Base-by-base conservation (phyloP, 2,797 vertebrate species). In the Sebastes umbrosus region DNA sequence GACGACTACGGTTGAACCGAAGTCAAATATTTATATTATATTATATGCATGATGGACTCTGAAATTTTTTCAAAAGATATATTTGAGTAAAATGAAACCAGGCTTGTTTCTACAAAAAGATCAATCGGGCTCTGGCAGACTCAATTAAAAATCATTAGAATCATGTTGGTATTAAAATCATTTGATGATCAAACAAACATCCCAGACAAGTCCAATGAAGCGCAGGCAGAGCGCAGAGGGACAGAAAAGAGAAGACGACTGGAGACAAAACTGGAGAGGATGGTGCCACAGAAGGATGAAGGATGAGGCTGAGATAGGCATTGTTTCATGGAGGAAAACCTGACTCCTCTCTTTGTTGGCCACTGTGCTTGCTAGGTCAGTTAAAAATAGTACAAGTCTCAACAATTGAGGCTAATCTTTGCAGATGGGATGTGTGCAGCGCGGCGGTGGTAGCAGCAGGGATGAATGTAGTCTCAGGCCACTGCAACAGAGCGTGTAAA, bases 361-460 rank as follows among this genome's bases (percentile, higher is more conserved):
- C 84, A 76, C 80, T 75, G 77, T 76, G 86, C 81, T 90, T 87
- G 92, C 86, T 94, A 79, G 95, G 94, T 94, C 94, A 92, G 92
- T 90, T 94, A 95, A 90, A 94, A 93, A 94, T 94, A 94, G 94
- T 86, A 72, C 82, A 75, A 85, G 86, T 84, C 87, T 89, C 75
- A 20, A 87, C 84, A 86, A 92, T 79, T 93, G 91, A 94, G 88
- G 93, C 91, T 94, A 91, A 94, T 94, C 88, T 90, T 87, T 92
- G 89, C 89, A 92, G 94, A 94, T 93, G 92, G 93, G 91, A 83
- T 82, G 88, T 86, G 90, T 79, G 86, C 81, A 77, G 84, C 54
- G 4, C 76, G 54, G 87, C 50, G 25, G 82, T 80, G 84, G 80
- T 29, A 90, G 84, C 86, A 90, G 86, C 87, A 83, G 74, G 75